Evolutionary conservation across 2,888 invertebrate genomes (phyloP).

Genomic region (Lasioglossum zephyrum): DNA sequence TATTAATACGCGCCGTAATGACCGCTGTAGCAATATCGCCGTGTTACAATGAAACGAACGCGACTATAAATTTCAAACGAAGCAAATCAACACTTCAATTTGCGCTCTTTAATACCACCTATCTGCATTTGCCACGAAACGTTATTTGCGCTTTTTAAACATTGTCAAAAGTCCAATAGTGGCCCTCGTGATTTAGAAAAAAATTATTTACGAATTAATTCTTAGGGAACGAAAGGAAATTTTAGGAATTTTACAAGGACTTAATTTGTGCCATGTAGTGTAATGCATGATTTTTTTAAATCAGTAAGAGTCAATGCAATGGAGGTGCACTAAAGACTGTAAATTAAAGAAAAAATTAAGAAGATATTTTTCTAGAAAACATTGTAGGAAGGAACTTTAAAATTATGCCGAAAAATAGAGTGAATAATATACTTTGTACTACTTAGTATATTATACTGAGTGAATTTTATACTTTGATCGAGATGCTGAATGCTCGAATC

Average conservation of each 20-base stretch:
- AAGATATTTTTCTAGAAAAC: not conserved
- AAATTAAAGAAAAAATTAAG: too few relatives aligned
- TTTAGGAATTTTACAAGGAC: too few relatives aligned
- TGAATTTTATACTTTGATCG: too few relatives aligned
- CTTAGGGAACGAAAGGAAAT: not conserved
- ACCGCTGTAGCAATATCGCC: constrained; percentile 30
- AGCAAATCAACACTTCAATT: not conserved
- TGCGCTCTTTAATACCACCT: not conserved
- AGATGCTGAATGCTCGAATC: too few relatives aligned
- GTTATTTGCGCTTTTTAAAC: not conserved
- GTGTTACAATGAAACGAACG: constrained; percentile 23
- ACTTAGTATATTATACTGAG: too few relatives aligned
- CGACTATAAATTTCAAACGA: constrained; percentile 22
- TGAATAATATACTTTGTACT: not conserved
- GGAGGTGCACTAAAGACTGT: not conserved
- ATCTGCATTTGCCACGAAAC: not conserved
- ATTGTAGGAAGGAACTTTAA: too few relatives aligned
- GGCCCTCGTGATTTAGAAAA: not conserved
- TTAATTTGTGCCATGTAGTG: not conserved
- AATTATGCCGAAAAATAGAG: too few relatives aligned
- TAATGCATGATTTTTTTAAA: not conserved
- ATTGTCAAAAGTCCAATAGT: not conserved
- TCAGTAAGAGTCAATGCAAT: not conserved
- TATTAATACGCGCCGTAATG: constrained; percentile 51
- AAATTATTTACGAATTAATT: not conserved